Percentiles rank a stretch among this genome's conserved stretches.
Evolutionary conservation across 2,113 vertebrate genomes (phyloP).

Genomic region (Trachemys scripta): DNA sequence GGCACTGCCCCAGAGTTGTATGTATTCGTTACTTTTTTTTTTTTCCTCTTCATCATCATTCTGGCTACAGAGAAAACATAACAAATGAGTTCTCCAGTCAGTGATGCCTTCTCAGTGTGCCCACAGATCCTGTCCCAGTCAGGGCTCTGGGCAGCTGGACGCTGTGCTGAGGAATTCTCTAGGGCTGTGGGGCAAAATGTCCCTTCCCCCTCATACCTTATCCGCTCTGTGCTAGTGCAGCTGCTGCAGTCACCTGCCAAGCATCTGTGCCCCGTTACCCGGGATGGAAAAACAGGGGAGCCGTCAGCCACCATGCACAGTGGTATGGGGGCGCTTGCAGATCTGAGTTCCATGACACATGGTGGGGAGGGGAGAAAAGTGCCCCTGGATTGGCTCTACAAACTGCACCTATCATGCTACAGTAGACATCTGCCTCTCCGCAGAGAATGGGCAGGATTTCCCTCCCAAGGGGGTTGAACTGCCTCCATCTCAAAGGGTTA

Average conservation of each 20-base stretch:
- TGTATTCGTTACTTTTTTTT: background rate
- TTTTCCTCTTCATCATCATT: background rate
- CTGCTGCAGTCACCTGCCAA: background rate
- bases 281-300: background rate
- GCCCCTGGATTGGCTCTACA: background rate
- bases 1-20: background rate
- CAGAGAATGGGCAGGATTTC: rapidly evolving
- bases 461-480: background rate
- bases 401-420: rapidly evolving
- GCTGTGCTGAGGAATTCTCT: background rate
- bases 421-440: rapidly evolving
- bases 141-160: background rate
- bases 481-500: background rate
- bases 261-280: background rate
- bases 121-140: rapidly evolving
- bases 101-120: rapidly evolving
- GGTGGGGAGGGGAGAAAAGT: background rate
- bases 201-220: background rate
- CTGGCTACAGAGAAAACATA: background rate
- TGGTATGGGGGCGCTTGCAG: background rate
- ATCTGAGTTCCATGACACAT: background rate
- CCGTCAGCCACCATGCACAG: rapidly evolving
- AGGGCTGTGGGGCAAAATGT: background rate
- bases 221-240: background rate
- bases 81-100: background rate